These are phyloP conservation scores for Tringa solitaria DNA, from an alignment of 2,113 vertebrate genomes.

Conservation along the genomic window DNA sequence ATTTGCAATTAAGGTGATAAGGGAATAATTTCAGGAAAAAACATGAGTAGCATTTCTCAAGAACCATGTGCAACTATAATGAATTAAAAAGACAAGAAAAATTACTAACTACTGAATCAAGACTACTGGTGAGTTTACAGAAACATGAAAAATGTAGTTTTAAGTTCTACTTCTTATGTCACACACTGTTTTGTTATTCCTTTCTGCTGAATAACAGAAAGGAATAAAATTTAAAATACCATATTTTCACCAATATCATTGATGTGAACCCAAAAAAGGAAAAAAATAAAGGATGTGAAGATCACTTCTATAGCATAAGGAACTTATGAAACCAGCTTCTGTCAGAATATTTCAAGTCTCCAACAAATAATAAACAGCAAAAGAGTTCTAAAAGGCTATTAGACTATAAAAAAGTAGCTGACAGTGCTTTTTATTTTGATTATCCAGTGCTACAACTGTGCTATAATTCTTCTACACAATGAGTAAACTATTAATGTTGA, in stretches of 20 bases:
- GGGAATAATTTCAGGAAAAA: neutral
- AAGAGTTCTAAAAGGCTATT: neutral
- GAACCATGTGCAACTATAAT: neutral
- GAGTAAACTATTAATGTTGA: constrained; percentile 11
- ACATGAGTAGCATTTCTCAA: neutral
- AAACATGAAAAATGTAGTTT: neutral
- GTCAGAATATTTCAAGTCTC: neutral
- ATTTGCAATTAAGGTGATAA: neutral
- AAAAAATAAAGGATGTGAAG: neutral
- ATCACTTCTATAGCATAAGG: neutral
- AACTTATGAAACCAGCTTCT: neutral
- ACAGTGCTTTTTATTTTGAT: neutral
- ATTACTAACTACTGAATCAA: neutral
- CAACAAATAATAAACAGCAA: neutral
- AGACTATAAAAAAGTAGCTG: neutral
- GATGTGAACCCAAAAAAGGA: neutral
- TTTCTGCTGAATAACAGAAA: neutral
- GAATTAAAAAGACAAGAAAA: neutral
- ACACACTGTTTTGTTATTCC: rapidly evolving
- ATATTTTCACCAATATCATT: neutral
- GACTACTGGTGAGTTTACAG: neutral
- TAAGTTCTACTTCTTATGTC: neutral
- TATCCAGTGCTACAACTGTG: neutral
- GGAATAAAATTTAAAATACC: neutral
- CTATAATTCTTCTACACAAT: constrained; percentile 8